Evolutionary conservation across 2,888 invertebrate genomes (phyloP).

Genomic region (Prosopocoilus inquinatus): DNA sequence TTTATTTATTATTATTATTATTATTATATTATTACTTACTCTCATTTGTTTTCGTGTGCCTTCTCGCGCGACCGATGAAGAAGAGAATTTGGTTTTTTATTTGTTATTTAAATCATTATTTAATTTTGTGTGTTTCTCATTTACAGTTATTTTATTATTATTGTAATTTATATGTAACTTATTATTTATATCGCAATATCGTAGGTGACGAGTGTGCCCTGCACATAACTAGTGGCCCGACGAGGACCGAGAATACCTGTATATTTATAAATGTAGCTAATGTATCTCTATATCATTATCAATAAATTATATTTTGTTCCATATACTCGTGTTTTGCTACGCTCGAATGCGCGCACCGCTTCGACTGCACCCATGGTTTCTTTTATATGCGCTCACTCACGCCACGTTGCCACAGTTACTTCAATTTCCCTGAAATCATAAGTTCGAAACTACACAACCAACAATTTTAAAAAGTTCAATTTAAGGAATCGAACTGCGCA

Average conservation of each 20-base stretch:
- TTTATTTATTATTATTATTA: constrained; percentile 14
- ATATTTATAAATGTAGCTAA: constrained; percentile 51
- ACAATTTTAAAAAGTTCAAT: no score
- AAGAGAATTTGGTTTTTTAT: constrained; percentile 45
- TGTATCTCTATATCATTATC: constrained; percentile 50
- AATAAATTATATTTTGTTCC: constrained; percentile 55
- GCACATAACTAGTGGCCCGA: constrained; percentile 35
- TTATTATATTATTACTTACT: constrained; percentile 27
- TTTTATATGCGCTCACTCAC: constrained; percentile 2
- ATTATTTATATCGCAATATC: constrained; percentile 51
- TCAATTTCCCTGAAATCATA: no score
- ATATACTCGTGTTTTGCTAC: constrained; percentile 21
- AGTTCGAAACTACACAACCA: no score
- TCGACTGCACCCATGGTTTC: constrained; percentile 20
- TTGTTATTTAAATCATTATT: constrained; percentile 53
- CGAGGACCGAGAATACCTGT: constrained; percentile 40
- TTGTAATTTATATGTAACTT: constrained; percentile 55
- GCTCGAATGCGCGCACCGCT: constrained; percentile 25
- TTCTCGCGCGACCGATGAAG: constrained; percentile 44
- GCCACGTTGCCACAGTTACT: no score
- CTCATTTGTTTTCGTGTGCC: constrained; percentile 38
- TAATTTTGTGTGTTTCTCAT: constrained; percentile 48
- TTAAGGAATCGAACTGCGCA: no score
- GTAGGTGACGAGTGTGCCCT: constrained; percentile 47
- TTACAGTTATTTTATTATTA: constrained; percentile 52